Evolutionary conservation across 2,113 vertebrate species (phyloP), one percentile per base, ranked within the genome.

Genomic region (Pterocles gutturalis): DNA sequence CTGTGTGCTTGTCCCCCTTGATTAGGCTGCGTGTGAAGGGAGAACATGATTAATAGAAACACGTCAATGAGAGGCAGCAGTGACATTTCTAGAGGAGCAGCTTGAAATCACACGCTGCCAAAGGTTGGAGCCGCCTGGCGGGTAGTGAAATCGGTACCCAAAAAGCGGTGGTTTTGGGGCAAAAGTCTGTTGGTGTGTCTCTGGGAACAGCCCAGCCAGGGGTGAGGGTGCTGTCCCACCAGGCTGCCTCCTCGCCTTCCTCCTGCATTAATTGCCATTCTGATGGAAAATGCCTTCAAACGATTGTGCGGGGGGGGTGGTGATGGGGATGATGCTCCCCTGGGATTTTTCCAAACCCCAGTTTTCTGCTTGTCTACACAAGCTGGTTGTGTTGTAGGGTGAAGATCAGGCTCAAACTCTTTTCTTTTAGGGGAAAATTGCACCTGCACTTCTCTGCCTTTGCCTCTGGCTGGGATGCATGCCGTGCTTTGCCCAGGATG

Each of bases 1-100:
- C 78, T 16, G 54, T 3, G 54, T 91, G 25, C 95, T 90, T 62
- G 90, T 97, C 93, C 77, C 77, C 71, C 41, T 79, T 95, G 98
- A 98, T 98, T 96, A 89, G 85, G 70, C 34, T 9, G 10, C 1
- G 13, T 36, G 95, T 48, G 95, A 94, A 97, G 80, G 95, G 89
- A 90, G 91, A 86, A 76, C 15, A 55, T 93, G 93, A 94, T 89
- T 62, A 89, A 94, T 90, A 87, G 94, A 67, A 71, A 36, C 13
- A 3, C 4, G 8, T 29, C 69, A 49, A 26, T 5, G 78, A 85
- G 96, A 88, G 91, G 72, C 90, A 64, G 62, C 60, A 5, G 83
- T 77, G 94, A 64, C 81, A 49, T 96, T 94, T 91, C 64, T 21
- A 10, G 20, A 65, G 87, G 43, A 64, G 41, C 70, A n/a, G 82